These are phyloP conservation scores for Vulpes lagopus DNA, from an alignment of 2,113 vertebrate species.

Conservation along the genomic window DNA sequence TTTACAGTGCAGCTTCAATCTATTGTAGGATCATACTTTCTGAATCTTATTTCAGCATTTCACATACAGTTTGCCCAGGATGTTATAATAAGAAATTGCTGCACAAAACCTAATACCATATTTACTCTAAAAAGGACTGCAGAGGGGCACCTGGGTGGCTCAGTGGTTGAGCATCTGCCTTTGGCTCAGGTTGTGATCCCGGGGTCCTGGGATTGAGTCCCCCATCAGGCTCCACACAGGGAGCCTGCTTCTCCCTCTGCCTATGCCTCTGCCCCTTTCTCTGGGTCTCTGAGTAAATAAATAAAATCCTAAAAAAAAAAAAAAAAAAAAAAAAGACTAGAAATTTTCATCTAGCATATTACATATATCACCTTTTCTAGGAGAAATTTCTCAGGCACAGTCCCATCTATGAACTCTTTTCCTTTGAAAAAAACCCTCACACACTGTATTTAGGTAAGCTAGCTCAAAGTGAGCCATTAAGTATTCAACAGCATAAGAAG, in stretches of 20 bases:
- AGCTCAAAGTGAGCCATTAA: not conserved
- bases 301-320: too few species aligned
- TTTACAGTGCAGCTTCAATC: not conserved
- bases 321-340: not conserved
- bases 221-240: too few species aligned
- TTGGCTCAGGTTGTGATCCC: too few species aligned
- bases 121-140: not conserved
- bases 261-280: too few species aligned
- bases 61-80: not conserved
- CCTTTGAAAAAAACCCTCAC: constrained; percentile 30
- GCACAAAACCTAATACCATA: not conserved
- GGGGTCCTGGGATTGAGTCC: too few species aligned
- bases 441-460: not conserved
- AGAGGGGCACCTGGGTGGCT: not conserved
- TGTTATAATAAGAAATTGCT: constrained; percentile 26
- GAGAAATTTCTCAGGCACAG: not conserved
- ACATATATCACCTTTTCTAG: not conserved
- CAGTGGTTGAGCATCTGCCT: too few species aligned
- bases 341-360: constrained; percentile 1
- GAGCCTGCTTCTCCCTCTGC: too few species aligned
- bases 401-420: not conserved
- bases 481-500: not conserved
- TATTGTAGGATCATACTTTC: not conserved
- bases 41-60: constrained; percentile 43
- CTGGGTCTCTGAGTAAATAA: too few species aligned